Percentiles rank a stretch among this genome's conserved stretches.
These are phyloP conservation scores for Schizotus pectinicornis DNA, from an alignment of 2,888 invertebrate genomes.

Conservation along the genomic window DNA sequence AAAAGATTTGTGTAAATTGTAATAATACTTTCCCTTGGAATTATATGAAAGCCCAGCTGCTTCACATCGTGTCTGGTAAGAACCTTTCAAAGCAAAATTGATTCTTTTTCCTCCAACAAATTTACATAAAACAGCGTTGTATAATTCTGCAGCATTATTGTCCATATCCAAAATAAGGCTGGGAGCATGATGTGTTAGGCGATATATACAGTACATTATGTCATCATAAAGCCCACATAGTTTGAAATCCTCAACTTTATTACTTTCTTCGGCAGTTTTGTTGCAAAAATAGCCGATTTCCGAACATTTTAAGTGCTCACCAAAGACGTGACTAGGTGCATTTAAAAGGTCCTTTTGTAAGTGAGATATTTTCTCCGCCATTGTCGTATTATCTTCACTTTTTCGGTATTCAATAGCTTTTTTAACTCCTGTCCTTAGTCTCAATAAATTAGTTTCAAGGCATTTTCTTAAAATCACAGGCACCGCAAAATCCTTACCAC, in stretches of 20 bases:
- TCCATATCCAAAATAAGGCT: slow-evolving; percentile 25
- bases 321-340: slow-evolving; percentile 10
- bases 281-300: not conserved
- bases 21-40: too few relatives aligned
- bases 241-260: too few relatives aligned
- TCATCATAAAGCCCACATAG: too few relatives aligned
- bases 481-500: too few relatives aligned
- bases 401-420: not conserved
- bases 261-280: too few relatives aligned
- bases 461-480: too few relatives aligned
- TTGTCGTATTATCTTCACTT: not conserved
- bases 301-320: not conserved
- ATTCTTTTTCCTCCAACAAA: slow-evolving; percentile 45
- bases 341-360: slow-evolving; percentile 2
- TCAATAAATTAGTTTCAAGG: not conserved
- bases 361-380: not conserved
- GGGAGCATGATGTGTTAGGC: too few relatives aligned
- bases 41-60: slow-evolving; percentile 46
- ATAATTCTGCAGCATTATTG: slow-evolving; percentile 42
- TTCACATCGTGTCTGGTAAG: slow-evolving; percentile 42
- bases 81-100: slow-evolving; percentile 37
- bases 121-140: slow-evolving; percentile 43
- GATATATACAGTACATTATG: too few relatives aligned
- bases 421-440: slow-evolving; percentile 1
- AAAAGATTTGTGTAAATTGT: too few relatives aligned